Conservation (phyloP, 2,797 vertebrate genomes). For the Xerus rutilus region DNA sequence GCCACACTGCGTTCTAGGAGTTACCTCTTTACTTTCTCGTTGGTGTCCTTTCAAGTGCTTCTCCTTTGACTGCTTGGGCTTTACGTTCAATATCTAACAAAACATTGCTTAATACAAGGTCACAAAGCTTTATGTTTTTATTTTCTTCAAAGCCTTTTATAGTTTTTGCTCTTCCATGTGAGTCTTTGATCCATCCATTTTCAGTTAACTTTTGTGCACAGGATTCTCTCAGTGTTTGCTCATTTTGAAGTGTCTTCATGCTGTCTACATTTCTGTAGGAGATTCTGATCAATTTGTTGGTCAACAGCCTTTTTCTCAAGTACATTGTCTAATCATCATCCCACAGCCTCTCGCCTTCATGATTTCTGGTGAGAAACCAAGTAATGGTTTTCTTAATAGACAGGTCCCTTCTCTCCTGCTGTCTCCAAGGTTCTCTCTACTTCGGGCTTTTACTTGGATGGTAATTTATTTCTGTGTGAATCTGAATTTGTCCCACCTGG, state of each 20-base stretch:
- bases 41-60: not conserved
- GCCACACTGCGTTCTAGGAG: not conserved
- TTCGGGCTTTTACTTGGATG: not conserved
- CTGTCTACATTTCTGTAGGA: not conserved
- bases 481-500: not conserved
- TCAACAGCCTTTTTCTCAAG: slow-evolving; percentile 8
- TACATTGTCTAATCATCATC: not conserved
- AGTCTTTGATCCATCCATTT: not conserved
- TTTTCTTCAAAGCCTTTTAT: not conserved
- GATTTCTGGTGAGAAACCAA: not conserved
- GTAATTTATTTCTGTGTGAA: not conserved
- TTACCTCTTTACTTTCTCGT: not conserved
- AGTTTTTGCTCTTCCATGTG: not conserved
- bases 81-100: not conserved
- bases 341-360: not conserved
- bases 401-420: not conserved
- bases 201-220: not conserved
- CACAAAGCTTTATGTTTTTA: not conserved
- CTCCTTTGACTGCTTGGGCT: not conserved
- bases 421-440: not conserved
- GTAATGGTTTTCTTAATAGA: not conserved
- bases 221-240: not conserved
- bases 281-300: slow-evolving; percentile 6
- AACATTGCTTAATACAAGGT: not conserved
- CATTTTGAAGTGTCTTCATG: not conserved